These are phyloP conservation scores for Aphis gossypii DNA, from an alignment of 1,140 invertebrate genomes.

Conservation along the genomic window DNA sequence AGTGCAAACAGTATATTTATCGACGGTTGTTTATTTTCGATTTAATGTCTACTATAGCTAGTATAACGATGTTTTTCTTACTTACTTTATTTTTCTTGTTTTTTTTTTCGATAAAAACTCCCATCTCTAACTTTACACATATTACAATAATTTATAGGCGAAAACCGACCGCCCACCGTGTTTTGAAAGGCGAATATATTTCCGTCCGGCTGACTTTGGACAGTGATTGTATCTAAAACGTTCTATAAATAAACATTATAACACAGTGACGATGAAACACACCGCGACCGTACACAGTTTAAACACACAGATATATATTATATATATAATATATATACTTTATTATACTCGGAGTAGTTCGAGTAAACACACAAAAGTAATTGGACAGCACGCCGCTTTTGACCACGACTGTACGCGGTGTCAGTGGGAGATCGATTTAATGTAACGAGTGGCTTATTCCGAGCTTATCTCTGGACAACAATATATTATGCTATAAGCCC, in stretches of 20 bases:
- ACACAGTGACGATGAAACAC: neutral
- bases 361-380: neutral
- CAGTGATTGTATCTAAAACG: neutral
- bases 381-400: constrained; percentile 9
- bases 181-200: neutral
- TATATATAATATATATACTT: no score
- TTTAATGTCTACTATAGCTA: neutral
- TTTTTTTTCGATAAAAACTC: neutral
- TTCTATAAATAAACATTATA: neutral
- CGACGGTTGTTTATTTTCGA: neutral
- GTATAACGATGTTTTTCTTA: neutral
- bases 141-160: neutral
- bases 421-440: constrained; percentile 35
- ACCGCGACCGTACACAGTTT: neutral
- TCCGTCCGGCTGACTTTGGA: neutral
- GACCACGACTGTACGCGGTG: neutral
- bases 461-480: neutral
- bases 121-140: neutral
- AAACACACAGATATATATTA: neutral
- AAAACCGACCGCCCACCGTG: neutral
- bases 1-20: neutral
- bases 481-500: neutral
- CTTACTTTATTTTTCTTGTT: neutral
- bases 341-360: neutral
- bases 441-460: constrained; percentile 7